Evolutionary conservation across 92 coral and sea anemone genomes (phyloP).

Genomic region (Nematostella vectensis): DNA sequence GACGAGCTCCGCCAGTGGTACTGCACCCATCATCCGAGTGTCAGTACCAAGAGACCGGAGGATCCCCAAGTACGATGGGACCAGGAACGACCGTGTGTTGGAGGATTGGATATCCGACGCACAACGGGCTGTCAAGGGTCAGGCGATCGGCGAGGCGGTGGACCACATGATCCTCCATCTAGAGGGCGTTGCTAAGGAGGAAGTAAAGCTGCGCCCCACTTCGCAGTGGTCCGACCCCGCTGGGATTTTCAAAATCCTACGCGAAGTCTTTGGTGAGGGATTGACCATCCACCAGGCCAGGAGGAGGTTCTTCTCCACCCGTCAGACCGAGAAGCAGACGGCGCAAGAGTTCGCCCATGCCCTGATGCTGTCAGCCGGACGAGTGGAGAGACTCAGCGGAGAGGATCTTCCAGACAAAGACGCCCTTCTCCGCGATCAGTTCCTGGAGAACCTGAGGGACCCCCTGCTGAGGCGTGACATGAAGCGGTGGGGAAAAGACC

Average conservation of each 20-base stretch:
- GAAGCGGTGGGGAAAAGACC: slow-evolving; percentile 19
- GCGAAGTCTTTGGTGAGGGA: slow-evolving; percentile 23
- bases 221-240: slow-evolving; percentile 27
- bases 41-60: too few species aligned
- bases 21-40: too few species aligned
- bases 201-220: too few species aligned
- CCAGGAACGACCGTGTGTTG: too few species aligned
- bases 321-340: slow-evolving; percentile 25
- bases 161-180: too few species aligned
- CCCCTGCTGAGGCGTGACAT: slow-evolving; percentile 15
- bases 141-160: too few species aligned
- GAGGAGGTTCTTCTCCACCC: slow-evolving; percentile 16
- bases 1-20: too few species aligned
- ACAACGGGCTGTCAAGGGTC: too few species aligned
- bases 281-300: slow-evolving; percentile 23
- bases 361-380: slow-evolving; percentile 9
- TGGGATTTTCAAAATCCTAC: slow-evolving; percentile 25
- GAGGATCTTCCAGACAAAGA: slow-evolving; percentile 7
- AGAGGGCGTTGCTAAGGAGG: too few species aligned
- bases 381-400: background rate
- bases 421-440: slow-evolving; percentile 9
- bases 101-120: too few species aligned
- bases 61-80: too few species aligned
- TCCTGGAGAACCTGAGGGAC: slow-evolving; percentile 27
- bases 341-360: slow-evolving; percentile 25